Evolutionary conservation across 2,888 invertebrate genomes (phyloP).

Genomic region (Pachliopta kotzebuea): DNA sequence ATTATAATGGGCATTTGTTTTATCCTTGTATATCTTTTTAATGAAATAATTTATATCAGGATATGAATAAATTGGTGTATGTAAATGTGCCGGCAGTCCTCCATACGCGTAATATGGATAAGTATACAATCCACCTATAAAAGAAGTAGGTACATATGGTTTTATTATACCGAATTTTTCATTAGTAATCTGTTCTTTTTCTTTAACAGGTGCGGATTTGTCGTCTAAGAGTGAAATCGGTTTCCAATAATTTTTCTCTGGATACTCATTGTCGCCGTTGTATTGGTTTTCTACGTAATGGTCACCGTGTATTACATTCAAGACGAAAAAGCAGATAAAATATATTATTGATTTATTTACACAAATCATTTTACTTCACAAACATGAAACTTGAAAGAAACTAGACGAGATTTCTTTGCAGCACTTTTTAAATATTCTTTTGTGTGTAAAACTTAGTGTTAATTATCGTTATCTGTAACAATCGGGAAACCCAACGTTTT

Average conservation of each 20-base stretch:
- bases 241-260: slow-evolving; percentile 14
- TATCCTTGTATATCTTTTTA: slow-evolving; percentile 46
- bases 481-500: slow-evolving; percentile 17
- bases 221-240: slow-evolving; percentile 1
- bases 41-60: slow-evolving; percentile 42
- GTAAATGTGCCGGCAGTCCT: slow-evolving; percentile 35
- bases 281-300: slow-evolving; percentile 3
- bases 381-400: background rate
- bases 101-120: slow-evolving; percentile 47
- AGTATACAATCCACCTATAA: slow-evolving; percentile 43
- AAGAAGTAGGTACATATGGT: slow-evolving; percentile 40
- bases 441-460: background rate
- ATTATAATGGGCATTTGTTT: slow-evolving; percentile 31
- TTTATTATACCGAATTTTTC: slow-evolving; percentile 43
- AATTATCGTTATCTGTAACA: slow-evolving; percentile 19
- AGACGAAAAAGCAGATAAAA: background rate
- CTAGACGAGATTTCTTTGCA: background rate
- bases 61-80: slow-evolving; percentile 40
- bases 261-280: slow-evolving; percentile 3
- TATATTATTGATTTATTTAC: background rate
- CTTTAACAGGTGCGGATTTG: slow-evolving; percentile 13
- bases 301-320: background rate
- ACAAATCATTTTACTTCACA: background rate
- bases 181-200: slow-evolving; percentile 46
- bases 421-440: slow-evolving; percentile 14